Percentiles rank a stretch among this genome's conserved stretches.
phyloP scores from a whole-genome alignment of 2,797 vertebrate species.

The Scyliorhinus canicula region DNA sequence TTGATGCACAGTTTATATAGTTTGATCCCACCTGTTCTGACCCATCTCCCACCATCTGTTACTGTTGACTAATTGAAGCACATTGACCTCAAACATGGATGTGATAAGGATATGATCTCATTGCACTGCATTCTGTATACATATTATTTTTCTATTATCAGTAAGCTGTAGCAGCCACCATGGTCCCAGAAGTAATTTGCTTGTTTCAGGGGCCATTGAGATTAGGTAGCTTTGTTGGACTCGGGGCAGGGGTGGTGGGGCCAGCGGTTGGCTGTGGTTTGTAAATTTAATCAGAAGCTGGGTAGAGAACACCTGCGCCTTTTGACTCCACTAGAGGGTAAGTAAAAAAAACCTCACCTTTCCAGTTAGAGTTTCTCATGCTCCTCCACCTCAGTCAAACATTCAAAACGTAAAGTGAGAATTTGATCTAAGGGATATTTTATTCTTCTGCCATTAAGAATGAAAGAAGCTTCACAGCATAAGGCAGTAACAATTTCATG shows the following conservation, averaged over 20 bases:
- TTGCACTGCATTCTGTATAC: not conserved
- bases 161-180: not conserved
- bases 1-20: not conserved
- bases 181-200: too few relatives aligned
- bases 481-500: not conserved
- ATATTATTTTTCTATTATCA: not conserved
- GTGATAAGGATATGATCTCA: not conserved
- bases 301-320: too few relatives aligned
- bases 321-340: too few relatives aligned
- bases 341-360: too few relatives aligned
- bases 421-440: too few relatives aligned
- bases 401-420: too few relatives aligned
- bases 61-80: not conserved
- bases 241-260: not conserved
- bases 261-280: not conserved
- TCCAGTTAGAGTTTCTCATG: too few relatives aligned
- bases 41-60: not conserved
- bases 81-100: not conserved
- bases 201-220: too few relatives aligned
- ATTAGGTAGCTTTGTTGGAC: too few relatives aligned
- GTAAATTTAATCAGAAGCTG: too few relatives aligned
- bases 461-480: not conserved
- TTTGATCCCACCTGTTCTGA: not conserved
- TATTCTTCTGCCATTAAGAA: too few relatives aligned
- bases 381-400: too few relatives aligned